phyloP scores from a whole-genome alignment of 2,113 vertebrate genomes.

The Etheostoma cragini region DNA sequence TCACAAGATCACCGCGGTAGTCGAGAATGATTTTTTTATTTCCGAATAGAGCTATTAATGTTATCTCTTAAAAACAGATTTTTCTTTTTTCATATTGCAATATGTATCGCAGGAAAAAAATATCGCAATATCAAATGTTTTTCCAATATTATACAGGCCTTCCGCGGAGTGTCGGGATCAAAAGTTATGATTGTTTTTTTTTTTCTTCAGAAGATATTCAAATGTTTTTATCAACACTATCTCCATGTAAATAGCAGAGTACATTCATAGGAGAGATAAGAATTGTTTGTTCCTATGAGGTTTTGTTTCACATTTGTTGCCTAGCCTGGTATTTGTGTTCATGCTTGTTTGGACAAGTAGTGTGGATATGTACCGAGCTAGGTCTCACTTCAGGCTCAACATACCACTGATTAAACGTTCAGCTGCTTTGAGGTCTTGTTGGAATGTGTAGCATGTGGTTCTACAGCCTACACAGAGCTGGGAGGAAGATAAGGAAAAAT shows the following conservation, averaged over 20 bases:
- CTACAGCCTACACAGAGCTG: conserved; percentile 47
- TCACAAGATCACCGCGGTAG: too few relatives aligned
- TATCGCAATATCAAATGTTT: too few relatives aligned
- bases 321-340: not conserved
- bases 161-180: not conserved
- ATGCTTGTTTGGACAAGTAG: not conserved
- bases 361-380: not conserved
- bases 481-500: conserved; percentile 53
- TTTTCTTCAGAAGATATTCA: conserved; percentile 28
- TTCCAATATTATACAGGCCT: too few relatives aligned
- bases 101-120: too few relatives aligned
- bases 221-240: conserved; percentile 31
- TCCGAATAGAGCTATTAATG: too few relatives aligned
- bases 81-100: too few relatives aligned
- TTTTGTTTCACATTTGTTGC: not conserved
- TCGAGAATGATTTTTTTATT: too few relatives aligned
- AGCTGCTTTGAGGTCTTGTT: conserved; percentile 29
- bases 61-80: too few relatives aligned
- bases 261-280: conserved; percentile 17
- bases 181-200: conserved; percentile 1
- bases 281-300: not conserved
- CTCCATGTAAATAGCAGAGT: conserved; percentile 23
- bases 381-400: conserved; percentile 31
- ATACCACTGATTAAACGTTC: conserved; percentile 24
- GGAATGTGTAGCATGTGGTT: conserved; percentile 63